Percentiles rank a stretch among this genome's conserved stretches.
Evolutionary conservation across 2,113 vertebrate species (phyloP).

Genomic region (Ovis aries): ARS-UI_Ramb_v3.0 NC_056074.1:34212001-34212500

Average conservation of each 20-base stretch:
- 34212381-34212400: background rate
- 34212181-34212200: background rate
- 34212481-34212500: background rate
- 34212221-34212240: background rate
- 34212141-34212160: background rate
- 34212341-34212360: background rate
- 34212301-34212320: background rate
- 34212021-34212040: background rate
- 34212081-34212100: background rate
- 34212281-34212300: background rate
- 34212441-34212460: background rate
- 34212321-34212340: background rate
- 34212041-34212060: background rate
- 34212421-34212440: conserved; percentile 27
- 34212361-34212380: background rate
- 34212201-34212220: conserved; percentile 34
- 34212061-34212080: background rate
- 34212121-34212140: conserved; percentile 37
- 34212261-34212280: background rate
- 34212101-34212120: background rate
- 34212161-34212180: conserved; percentile 22
- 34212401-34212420: conserved; percentile 21
- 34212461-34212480: background rate
- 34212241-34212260: background rate
- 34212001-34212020: background rate